A percentile compares a stretch with the other conserved stretches of the same genome.
Conservation (phyloP, 2,797 vertebrate species). For the Cichlasoma orientale region DNA sequence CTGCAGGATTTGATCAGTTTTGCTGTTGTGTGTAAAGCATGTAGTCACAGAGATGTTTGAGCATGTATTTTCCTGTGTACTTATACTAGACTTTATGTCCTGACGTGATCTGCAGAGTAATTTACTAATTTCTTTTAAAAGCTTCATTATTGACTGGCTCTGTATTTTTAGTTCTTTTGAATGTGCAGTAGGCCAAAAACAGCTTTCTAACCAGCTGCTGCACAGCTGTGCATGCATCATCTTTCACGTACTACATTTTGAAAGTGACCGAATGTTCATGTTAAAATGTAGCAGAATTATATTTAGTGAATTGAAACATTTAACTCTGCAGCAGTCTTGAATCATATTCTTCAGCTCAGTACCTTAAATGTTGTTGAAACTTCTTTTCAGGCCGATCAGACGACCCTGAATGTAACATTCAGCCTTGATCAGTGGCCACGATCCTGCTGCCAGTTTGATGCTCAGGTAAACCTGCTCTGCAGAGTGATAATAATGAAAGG, state of each 20-base stretch:
- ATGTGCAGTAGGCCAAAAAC: too few species aligned
- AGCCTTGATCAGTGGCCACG: slow-evolving; percentile 57
- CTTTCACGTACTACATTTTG: too few species aligned
- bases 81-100: neutral
- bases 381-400: slow-evolving; percentile 41
- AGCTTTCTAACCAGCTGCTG: too few species aligned
- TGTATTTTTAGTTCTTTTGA: too few species aligned
- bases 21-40: neutral
- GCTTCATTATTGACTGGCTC: too few species aligned
- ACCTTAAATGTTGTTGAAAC: neutral
- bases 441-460: slow-evolving; percentile 70
- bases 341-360: neutral
- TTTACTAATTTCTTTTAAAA: too few species aligned
- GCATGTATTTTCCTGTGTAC: neutral
- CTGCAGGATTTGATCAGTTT: neutral
- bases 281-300: neutral
- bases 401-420: slow-evolving; percentile 50
- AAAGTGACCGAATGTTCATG: too few species aligned
- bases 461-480: slow-evolving; percentile 56
- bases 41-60: neutral
- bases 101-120: too few species aligned
- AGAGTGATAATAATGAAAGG: neutral
- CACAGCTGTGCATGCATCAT: too few species aligned
- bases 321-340: rapidly evolving
- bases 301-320: neutral